Percentiles rank a stretch among this genome's conserved stretches.
Conservation (phyloP, 2,113 vertebrate species). For the Platanista minor region DNA sequence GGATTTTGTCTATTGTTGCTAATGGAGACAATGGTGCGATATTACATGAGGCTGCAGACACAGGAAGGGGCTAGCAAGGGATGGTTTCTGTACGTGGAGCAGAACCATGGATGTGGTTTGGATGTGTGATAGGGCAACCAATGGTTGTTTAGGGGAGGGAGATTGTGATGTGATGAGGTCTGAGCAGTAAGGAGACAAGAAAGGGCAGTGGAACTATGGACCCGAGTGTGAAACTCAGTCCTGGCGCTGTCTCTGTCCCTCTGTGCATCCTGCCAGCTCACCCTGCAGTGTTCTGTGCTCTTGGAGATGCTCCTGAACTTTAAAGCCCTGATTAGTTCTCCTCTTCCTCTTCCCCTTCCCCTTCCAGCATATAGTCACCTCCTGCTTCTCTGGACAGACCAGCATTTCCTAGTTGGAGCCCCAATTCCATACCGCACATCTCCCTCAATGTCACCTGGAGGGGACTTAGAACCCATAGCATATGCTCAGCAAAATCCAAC, state of each 20-base stretch:
- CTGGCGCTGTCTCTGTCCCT: background rate
- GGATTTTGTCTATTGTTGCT: background rate
- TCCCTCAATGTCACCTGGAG: background rate
- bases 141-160: background rate
- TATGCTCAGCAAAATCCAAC: background rate
- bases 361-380: background rate
- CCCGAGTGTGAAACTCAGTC: background rate
- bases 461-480: background rate
- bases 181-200: background rate
- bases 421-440: background rate
- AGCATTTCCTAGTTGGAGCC: background rate
- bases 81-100: background rate
- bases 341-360: background rate
- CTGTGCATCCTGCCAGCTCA: rapidly evolving
- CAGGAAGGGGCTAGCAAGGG: background rate
- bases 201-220: background rate
- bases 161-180: background rate
- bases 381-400: background rate
- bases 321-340: background rate
- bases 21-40: background rate
- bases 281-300: rapidly evolving
- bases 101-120: background rate
- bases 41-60: background rate
- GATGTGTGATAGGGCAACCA: background rate
- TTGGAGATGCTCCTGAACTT: too few species aligned